phyloP scores from a whole-genome alignment of 2,113 vertebrate species.

The Sinocyclocheilus anophthalmus region DNA sequence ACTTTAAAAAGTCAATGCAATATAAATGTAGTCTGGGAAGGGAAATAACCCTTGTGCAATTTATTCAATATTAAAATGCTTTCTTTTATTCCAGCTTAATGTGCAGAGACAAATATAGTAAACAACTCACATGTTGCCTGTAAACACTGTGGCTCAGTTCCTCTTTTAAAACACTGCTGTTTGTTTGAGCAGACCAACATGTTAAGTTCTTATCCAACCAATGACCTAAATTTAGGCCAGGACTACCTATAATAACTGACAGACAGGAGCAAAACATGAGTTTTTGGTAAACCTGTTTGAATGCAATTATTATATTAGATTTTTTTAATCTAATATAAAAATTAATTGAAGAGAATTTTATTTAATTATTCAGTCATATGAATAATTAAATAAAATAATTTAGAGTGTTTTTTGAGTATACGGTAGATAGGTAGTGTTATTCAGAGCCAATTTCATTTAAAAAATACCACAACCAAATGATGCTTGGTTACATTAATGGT shows the following conservation, averaged over 20 bases:
- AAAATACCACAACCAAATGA: neutral
- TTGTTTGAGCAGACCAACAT: neutral
- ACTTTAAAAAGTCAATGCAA: slow-evolving; percentile 10
- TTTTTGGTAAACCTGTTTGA: neutral
- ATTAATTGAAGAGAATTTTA: no score
- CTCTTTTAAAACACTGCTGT: neutral
- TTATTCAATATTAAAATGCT: neutral
- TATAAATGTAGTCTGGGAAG: slow-evolving; percentile 10
- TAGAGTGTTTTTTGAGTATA: no score
- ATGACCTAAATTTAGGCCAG: neutral
- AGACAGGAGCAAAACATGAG: neutral
- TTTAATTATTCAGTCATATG: no score
- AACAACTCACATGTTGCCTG: neutral
- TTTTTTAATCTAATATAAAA: no score
- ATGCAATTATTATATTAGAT: neutral
- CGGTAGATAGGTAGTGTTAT: no score
- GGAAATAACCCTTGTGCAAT: neutral
- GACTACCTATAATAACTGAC: neutral
- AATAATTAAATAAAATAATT: no score
- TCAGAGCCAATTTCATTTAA: neutral
- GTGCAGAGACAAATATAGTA: neutral
- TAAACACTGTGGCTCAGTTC: neutral
- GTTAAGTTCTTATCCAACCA: neutral
- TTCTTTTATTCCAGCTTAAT: neutral
- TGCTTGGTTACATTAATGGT: neutral